Evolutionary conservation across 2,113 vertebrate genomes (phyloP).

Genomic region (Equus przewalskii): DNA sequence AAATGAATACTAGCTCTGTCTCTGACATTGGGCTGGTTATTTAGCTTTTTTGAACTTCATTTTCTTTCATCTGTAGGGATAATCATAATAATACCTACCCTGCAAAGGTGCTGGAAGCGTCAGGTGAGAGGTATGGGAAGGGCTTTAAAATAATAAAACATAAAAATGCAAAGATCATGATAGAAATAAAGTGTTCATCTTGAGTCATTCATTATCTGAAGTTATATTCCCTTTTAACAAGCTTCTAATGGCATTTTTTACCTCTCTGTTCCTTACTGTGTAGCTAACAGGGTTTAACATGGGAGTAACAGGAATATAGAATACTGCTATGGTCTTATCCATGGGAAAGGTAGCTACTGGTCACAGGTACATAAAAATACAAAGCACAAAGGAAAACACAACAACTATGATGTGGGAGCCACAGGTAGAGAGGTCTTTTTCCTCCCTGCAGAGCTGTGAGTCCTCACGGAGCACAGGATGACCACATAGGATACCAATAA

Average conservation of each 20-base stretch:
- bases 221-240: not conserved
- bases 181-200: not conserved
- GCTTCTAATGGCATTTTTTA: not conserved
- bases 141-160: not conserved
- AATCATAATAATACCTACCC: not conserved
- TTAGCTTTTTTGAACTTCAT: not conserved
- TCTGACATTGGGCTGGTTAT: not conserved
- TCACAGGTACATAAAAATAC: not conserved
- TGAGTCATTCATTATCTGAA: not conserved
- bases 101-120: not conserved
- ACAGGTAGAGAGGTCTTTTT: constrained; percentile 1
- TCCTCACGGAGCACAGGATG: not conserved
- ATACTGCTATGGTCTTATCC: not conserved
- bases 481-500: not conserved
- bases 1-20: not conserved
- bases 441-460: not conserved
- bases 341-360: not conserved
- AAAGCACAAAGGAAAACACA: not conserved
- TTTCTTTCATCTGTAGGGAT: not conserved
- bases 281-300: constrained; percentile 53
- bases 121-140: not conserved
- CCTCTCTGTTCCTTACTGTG: constrained; percentile 48
- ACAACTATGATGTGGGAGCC: not conserved
- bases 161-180: not conserved
- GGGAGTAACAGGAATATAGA: constrained; percentile 23